phyloP scores from a whole-genome alignment of 2,797 vertebrate genomes.

The Eulemur rubriventer region DNA sequence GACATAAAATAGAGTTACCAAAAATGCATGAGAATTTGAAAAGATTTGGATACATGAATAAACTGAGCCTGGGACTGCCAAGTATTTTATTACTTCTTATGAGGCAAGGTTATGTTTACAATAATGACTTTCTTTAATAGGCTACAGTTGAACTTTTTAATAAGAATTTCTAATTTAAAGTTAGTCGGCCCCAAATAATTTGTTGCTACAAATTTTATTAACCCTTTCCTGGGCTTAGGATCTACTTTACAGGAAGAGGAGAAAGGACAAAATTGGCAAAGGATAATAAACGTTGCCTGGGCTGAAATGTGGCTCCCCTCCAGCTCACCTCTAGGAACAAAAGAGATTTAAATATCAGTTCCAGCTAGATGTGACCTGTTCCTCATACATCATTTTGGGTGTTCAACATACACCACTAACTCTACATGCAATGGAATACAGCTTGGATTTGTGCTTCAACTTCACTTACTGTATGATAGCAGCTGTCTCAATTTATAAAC shows the following conservation, averaged over 20 bases:
- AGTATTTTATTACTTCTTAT: constrained; percentile 66
- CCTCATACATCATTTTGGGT: background rate
- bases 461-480: background rate
- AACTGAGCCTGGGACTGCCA: constrained; percentile 34
- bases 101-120: constrained; percentile 70
- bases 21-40: constrained; percentile 59
- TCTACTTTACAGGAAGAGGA: background rate
- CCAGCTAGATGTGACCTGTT: background rate
- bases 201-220: constrained; percentile 59
- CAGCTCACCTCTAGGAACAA: background rate
- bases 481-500: constrained; percentile 31
- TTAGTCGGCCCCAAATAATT: constrained; percentile 49
- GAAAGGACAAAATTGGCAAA: background rate
- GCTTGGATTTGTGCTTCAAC: background rate
- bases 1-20: constrained; percentile 45
- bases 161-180: constrained; percentile 63
- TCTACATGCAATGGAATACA: background rate
- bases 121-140: constrained; percentile 60
- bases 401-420: background rate
- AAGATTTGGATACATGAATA: constrained; percentile 52
- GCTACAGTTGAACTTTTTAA: constrained; percentile 38
- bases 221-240: constrained; percentile 7
- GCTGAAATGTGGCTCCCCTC: background rate
- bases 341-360: constrained; percentile 41
- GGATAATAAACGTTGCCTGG: background rate